These are phyloP conservation scores for Xenotilapia flavipinnis DNA, from an alignment of 2,113 vertebrate species.

Conservation along the genomic window DNA sequence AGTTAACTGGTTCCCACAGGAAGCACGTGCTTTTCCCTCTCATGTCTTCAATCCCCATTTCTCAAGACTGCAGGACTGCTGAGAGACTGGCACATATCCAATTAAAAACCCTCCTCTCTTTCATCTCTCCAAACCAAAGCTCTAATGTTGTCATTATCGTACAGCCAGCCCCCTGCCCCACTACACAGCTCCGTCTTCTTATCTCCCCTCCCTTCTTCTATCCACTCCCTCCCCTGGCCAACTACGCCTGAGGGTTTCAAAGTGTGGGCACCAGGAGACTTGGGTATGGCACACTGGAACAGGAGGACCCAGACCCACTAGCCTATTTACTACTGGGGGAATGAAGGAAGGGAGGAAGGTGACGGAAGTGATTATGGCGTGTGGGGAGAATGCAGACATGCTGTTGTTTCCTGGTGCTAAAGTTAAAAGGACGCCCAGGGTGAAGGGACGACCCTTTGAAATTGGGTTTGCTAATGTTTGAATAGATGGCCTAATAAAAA, in stretches of 20 bases:
- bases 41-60: neutral
- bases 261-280: neutral
- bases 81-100: conserved; percentile 46
- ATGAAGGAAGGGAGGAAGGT: neutral
- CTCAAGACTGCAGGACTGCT: conserved; percentile 45
- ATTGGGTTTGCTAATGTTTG: conserved; percentile 22
- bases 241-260: conserved; percentile 19
- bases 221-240: neutral
- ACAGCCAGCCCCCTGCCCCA: neutral
- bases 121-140: neutral
- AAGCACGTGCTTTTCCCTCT: conserved; percentile 9
- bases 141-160: conserved; percentile 9
- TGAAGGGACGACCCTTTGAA: conserved; percentile 14
- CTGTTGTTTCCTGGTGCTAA: conserved; percentile 7
- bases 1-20: conserved; percentile 46
- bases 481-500: conserved; percentile 24
- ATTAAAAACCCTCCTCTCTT: conserved; percentile 28
- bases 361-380: neutral
- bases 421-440: conserved; percentile 1
- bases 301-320: conserved; percentile 33
- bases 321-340: conserved; percentile 38
- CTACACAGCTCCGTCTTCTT: neutral
- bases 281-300: neutral
- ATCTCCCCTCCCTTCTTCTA: conserved; percentile 1
- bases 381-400: neutral